Conservation (phyloP, 2,797 vertebrate genomes). For the Gymnothorax reevesii region DNA sequence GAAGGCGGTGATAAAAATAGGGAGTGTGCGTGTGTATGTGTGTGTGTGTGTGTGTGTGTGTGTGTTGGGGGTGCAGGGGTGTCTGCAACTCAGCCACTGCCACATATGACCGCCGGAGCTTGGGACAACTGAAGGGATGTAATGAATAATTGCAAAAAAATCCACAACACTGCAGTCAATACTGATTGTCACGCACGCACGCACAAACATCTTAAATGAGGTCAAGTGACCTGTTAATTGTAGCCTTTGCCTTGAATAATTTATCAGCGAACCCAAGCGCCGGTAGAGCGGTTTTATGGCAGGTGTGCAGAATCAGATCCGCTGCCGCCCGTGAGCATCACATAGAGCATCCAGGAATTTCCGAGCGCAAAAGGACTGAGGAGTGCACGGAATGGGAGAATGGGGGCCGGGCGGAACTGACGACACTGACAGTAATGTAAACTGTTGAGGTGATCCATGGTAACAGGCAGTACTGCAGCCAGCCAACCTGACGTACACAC, state of each 20-base stretch:
- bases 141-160: background rate
- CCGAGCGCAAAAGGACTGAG: conserved; percentile 21
- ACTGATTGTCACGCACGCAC: background rate
- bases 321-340: background rate
- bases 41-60: too few relatives aligned
- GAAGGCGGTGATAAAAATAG: too few relatives aligned
- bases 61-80: too few relatives aligned
- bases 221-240: background rate
- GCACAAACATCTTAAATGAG: background rate
- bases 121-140: background rate
- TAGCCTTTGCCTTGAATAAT: conserved; percentile 2
- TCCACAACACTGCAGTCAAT: background rate
- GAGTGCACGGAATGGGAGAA: conserved; percentile 23
- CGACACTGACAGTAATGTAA: conserved; percentile 60
- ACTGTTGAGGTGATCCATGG: conserved; percentile 81
- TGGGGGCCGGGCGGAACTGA: conserved; percentile 53
- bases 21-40: too few relatives aligned
- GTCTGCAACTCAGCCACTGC: too few relatives aligned
- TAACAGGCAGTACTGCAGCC: conserved; percentile 71
- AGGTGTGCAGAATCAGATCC: conserved; percentile 10
- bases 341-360: conserved; percentile 20
- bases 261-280: background rate
- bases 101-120: too few relatives aligned
- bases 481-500: conserved; percentile 38
- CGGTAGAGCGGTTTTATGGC: background rate